phyloP scores from a whole-genome alignment of 1,140 invertebrate genomes.

The Agrilus planipennis region DNA sequence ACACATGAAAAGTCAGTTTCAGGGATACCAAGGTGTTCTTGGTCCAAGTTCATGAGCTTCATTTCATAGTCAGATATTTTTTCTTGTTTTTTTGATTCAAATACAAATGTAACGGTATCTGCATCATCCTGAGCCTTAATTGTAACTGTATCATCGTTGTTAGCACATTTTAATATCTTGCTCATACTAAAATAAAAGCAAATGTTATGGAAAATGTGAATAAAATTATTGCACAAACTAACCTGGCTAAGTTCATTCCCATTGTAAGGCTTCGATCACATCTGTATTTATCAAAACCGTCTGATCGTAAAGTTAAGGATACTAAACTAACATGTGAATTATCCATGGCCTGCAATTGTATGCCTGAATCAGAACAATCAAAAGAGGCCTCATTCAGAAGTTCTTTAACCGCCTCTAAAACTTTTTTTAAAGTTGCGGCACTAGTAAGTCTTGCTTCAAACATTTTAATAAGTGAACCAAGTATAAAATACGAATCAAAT shows the following conservation, averaged over 20 bases:
- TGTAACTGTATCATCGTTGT: constrained; percentile 90
- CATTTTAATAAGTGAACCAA: constrained; percentile 51
- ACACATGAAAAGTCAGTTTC: constrained; percentile 96
- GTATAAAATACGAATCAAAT: too few relatives aligned
- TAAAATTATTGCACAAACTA: constrained; percentile 24
- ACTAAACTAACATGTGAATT: constrained; percentile 97
- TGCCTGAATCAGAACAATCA: constrained; percentile 94
- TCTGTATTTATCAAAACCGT: constrained; percentile 97
- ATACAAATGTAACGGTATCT: constrained; percentile 94
- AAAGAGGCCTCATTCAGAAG: constrained; percentile 96
- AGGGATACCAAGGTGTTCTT: constrained; percentile 97
- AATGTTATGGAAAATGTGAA: background rate
- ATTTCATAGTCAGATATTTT: constrained; percentile 97
- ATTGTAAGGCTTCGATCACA: constrained; percentile 97
- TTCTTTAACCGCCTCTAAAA: constrained; percentile 97
- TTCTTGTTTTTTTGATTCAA: constrained; percentile 87
- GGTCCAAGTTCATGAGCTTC: constrained; percentile 98
- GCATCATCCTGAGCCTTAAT: constrained; percentile 94
- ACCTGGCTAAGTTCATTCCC: constrained; percentile 92
- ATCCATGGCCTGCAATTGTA: constrained; percentile 97
- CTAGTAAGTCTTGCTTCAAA: constrained; percentile 93
- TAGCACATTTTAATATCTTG: constrained; percentile 94
- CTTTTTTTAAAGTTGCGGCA: constrained; percentile 89
- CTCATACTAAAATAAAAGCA: constrained; percentile 63
- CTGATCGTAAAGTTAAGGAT: constrained; percentile 80